phyloP scores from a whole-genome alignment of 2,113 vertebrate species.

The Gracilinanus agilis region DNA sequence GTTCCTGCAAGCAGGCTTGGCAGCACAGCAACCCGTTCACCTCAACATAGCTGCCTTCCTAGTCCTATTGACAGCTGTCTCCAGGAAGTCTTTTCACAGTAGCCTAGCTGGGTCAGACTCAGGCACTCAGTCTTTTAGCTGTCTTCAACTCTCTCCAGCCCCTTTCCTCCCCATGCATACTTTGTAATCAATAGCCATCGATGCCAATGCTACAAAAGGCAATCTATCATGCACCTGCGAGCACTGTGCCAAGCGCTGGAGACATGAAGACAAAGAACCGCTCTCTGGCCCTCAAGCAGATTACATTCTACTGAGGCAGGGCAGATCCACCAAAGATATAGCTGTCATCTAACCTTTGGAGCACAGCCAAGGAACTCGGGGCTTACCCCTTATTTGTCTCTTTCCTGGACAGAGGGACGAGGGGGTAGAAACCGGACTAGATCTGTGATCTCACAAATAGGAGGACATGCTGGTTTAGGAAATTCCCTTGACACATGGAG shows the following conservation, averaged over 20 bases:
- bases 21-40: constrained; percentile 57
- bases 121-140: constrained; percentile 45
- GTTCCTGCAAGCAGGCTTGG: constrained; percentile 45
- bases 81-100: not conserved
- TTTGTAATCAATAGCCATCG: not conserved
- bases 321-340: not conserved
- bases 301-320: not conserved
- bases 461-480: not conserved
- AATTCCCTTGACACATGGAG: not conserved
- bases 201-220: not conserved
- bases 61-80: constrained; percentile 29
- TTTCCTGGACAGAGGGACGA: not conserved
- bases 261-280: not conserved
- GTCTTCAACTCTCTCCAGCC: not conserved
- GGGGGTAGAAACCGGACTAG: not conserved
- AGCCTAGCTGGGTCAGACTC: constrained; percentile 24
- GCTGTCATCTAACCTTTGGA: not conserved
- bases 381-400: not conserved
- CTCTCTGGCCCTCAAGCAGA: not conserved
- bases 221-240: not conserved
- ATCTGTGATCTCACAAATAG: not conserved
- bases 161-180: not conserved
- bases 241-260: not conserved
- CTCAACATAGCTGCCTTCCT: constrained; percentile 53
- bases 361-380: not conserved